A percentile compares a stretch with the other conserved stretches of the same genome.
Conservation (phyloP, 53 echinoderm and acorn worm species). For the Zoroaster sp. region DNA sequence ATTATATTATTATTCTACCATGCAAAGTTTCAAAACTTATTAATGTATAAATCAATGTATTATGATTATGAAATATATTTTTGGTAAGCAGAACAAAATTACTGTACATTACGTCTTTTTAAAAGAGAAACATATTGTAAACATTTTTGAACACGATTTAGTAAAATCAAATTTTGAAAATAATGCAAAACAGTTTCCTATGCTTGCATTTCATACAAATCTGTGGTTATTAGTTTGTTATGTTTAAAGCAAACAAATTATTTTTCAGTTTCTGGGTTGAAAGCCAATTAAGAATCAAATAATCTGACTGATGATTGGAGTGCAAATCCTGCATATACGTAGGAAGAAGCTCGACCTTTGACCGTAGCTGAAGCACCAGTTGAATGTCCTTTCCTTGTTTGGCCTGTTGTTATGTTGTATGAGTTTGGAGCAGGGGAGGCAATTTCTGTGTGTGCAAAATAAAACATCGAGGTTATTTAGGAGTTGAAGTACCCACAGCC, state of each 20-base stretch:
- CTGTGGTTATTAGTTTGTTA: too few species aligned
- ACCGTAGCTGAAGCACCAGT: slow-evolving; percentile 80
- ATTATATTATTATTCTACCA: too few species aligned
- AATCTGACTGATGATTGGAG: slow-evolving; percentile 81
- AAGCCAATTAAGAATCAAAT: slow-evolving; percentile 67
- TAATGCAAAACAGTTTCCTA: too few species aligned
- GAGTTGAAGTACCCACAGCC: not conserved
- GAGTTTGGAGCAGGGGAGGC: slow-evolving; percentile 84
- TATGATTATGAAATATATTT: slow-evolving; percentile 20
- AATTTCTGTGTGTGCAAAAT: slow-evolving; percentile 33
- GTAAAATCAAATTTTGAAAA: not conserved
- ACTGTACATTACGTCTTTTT: not conserved
- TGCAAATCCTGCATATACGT: slow-evolving; percentile 88
- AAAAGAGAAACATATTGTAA: not conserved
- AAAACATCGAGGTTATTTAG: not conserved
- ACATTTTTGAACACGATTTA: not conserved
- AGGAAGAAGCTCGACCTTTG: slow-evolving; percentile 81
- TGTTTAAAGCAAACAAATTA: too few species aligned
- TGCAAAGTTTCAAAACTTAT: not conserved
- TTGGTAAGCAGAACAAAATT: slow-evolving; percentile 23
- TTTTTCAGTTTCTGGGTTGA: too few species aligned
- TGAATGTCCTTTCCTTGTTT: slow-evolving; percentile 77
- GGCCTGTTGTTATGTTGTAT: slow-evolving; percentile 74
- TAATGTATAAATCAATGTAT: not conserved
- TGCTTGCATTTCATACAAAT: too few species aligned